A percentile compares a stretch with the other conserved stretches of the same genome.
Conservation (phyloP, 2,888 invertebrate genomes). For the Meteorus colon region DNA sequence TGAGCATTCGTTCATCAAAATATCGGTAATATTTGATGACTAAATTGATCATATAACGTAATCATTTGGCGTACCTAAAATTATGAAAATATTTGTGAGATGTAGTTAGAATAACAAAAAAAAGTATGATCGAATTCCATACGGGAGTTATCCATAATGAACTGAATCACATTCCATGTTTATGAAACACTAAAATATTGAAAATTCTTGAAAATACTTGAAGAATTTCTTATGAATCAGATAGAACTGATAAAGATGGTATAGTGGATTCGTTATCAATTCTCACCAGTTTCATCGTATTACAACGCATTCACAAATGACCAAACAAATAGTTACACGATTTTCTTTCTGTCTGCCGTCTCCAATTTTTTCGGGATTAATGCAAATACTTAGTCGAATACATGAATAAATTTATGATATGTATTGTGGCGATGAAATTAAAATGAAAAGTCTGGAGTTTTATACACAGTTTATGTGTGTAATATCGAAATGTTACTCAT, state of each 20-base stretch:
- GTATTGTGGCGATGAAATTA: background rate
- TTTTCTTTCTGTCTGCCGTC: background rate
- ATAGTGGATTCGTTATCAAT: background rate
- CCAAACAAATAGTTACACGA: background rate
- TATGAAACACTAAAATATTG: background rate
- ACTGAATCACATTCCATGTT: background rate
- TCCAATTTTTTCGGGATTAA: background rate
- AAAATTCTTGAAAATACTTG: background rate
- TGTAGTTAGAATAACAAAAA: background rate
- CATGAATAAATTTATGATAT: constrained; percentile 6
- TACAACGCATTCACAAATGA: background rate
- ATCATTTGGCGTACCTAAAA: background rate
- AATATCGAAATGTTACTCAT: constrained; percentile 39
- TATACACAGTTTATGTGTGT: background rate
- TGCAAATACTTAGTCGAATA: background rate
- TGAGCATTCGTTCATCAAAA: background rate
- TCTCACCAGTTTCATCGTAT: background rate
- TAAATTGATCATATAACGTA: background rate
- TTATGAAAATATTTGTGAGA: background rate
- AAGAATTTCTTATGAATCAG: background rate
- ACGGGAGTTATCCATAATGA: background rate
- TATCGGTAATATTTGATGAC: background rate
- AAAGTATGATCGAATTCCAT: background rate
- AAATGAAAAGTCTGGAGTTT: background rate
- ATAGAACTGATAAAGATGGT: background rate